Conservation (phyloP, 2,797 vertebrate species). For the Coluber constrictor region DNA sequence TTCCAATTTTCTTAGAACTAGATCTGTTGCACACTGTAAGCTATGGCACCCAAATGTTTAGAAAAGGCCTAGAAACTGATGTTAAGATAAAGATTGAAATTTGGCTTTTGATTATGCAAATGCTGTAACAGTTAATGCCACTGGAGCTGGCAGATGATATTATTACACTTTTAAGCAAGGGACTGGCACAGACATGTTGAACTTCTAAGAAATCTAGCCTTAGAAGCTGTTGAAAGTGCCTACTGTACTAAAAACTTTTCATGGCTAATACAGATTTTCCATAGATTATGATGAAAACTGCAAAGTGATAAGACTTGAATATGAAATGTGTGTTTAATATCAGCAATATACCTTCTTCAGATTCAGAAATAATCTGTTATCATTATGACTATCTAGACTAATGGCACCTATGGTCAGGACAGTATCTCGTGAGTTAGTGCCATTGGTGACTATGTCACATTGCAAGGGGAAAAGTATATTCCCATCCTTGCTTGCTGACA, state of each 20-base stretch:
- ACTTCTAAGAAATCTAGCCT: neutral
- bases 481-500: neutral
- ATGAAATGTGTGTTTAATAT: neutral
- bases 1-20: neutral
- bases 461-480: neutral
- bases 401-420: neutral
- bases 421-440: neutral
- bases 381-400: neutral
- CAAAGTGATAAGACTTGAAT: neutral
- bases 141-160: conserved; percentile 18
- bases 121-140: conserved; percentile 25
- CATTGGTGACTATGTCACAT: neutral
- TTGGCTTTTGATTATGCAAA: conserved; percentile 31
- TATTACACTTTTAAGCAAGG: conserved; percentile 18
- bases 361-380: neutral
- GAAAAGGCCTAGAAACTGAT: conserved; percentile 3
- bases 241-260: neutral
- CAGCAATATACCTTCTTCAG: no score
- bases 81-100: conserved; percentile 16
- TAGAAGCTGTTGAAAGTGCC: neutral
- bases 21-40: neutral
- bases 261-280: neutral
- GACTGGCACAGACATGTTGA: neutral
- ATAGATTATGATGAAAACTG: neutral
- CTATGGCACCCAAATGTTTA: neutral